Percentiles rank a stretch among this genome's conserved stretches.
These are phyloP conservation scores for Helicoverpa zea DNA, from an alignment of 1,140 invertebrate genomes.

Conservation along the genomic window DNA sequence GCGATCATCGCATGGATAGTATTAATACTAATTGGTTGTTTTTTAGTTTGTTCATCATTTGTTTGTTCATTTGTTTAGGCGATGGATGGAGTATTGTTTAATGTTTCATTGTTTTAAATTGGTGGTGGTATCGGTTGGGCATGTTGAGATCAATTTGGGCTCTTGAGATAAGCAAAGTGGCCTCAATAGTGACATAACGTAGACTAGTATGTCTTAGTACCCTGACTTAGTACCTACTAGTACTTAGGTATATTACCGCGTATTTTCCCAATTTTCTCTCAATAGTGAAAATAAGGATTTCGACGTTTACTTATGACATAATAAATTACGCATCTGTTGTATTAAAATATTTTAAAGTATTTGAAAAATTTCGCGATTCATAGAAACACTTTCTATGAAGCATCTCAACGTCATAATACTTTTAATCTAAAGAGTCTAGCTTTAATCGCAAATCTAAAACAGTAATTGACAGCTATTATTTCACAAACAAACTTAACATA, in stretches of 20 bases:
- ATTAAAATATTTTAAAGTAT: no score
- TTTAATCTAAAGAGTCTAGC: background rate
- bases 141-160: background rate
- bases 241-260: no score
- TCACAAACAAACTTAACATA: conserved; percentile 53
- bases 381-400: no score
- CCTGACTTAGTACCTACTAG: no score
- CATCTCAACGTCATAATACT: no score
- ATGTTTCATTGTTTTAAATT: conserved; percentile 1
- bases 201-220: no score
- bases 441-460: background rate
- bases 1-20: conserved; percentile 50
- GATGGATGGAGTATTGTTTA: conserved; percentile 37
- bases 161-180: background rate
- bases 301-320: no score
- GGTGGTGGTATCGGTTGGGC: background rate
- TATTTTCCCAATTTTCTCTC: no score
- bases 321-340: no score
- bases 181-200: no score
- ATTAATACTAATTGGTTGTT: conserved; percentile 48
- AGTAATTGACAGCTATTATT: conserved; percentile 45
- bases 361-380: no score
- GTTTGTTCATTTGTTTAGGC: conserved; percentile 25
- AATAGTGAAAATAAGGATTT: no score
- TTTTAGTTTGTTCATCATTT: conserved; percentile 32